Conservation (phyloP, 2,113 vertebrate species). For the Lepisosteus oculatus region DNA sequence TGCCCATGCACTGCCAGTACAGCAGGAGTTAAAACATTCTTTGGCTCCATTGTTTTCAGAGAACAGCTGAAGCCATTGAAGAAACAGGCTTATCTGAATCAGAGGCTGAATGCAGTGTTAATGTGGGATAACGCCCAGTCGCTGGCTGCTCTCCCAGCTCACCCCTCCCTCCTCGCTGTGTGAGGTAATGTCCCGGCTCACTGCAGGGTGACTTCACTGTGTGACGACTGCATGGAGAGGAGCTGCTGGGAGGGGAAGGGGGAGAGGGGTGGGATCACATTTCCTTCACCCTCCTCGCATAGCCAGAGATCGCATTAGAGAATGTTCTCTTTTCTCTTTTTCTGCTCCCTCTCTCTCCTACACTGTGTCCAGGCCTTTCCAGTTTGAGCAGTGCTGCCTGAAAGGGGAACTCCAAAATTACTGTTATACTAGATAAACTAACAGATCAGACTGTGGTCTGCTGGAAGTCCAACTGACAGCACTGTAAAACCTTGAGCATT, state of each 20-base stretch:
- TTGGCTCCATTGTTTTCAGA: neutral
- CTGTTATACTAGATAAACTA: no score
- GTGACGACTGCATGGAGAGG: constrained; percentile 42
- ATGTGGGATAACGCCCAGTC: constrained; percentile 16
- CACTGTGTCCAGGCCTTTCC: no score
- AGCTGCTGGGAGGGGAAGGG: constrained; percentile 3
- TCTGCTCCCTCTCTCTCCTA: no score
- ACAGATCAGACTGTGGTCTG: no score
- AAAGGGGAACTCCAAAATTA: no score
- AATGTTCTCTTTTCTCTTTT: no score
- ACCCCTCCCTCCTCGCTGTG: neutral
- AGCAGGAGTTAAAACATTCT: no score
- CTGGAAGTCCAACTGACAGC: no score
- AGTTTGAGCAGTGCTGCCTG: no score
- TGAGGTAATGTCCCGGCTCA: constrained; percentile 41
- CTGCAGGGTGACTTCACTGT: constrained; percentile 46
- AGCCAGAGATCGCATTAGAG: neutral
- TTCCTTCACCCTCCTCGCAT: no score
- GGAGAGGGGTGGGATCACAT: neutral
- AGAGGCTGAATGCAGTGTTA: constrained; percentile 3
- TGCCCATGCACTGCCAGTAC: no score
- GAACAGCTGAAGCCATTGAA: constrained; percentile 9
- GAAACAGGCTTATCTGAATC: constrained; percentile 3
- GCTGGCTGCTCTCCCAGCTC: neutral
- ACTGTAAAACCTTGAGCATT: no score